phyloP scores from a whole-genome alignment of 2,888 invertebrate genomes.

The Cheilosia impressa region DNA sequence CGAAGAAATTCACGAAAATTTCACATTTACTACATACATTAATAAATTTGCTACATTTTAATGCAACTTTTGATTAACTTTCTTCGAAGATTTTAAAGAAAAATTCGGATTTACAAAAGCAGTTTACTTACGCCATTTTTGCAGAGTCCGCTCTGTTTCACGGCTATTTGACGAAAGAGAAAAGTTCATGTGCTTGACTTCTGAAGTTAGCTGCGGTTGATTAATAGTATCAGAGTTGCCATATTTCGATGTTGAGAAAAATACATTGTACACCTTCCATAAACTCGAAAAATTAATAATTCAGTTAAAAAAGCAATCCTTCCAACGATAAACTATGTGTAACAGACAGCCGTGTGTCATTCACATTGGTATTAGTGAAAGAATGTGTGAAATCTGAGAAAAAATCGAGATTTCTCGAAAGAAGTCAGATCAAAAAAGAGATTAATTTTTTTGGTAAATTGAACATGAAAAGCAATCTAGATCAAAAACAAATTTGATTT shows the following conservation, averaged over 20 bases:
- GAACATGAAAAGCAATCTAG: no score
- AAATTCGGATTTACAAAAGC: constrained; percentile 66
- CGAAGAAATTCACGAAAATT: constrained; percentile 5
- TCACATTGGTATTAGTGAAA: no score
- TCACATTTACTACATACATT: neutral
- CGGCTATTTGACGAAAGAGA: constrained; percentile 69
- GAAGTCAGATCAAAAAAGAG: no score
- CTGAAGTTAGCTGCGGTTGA: constrained; percentile 47
- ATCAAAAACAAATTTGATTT: no score
- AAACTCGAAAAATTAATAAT: no score
- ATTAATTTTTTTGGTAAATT: no score
- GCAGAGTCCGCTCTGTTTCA: constrained; percentile 62
- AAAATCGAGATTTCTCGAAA: no score
- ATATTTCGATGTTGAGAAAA: neutral
- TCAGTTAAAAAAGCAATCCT: no score
- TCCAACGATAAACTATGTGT: no score
- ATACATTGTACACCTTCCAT: no score
- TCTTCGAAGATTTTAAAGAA: constrained; percentile 18
- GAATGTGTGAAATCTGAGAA: no score
- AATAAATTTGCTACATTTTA: neutral
- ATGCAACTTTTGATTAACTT: constrained; percentile 66
- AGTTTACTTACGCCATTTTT: constrained; percentile 81
- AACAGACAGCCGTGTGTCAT: no score
- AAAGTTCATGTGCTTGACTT: neutral
- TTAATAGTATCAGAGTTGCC: constrained; percentile 10